A percentile compares a stretch with the other conserved stretches of the same genome.
phyloP scores from a whole-genome alignment of 2,888 invertebrate genomes.

The Pyrrhosoma nymphula region DNA sequence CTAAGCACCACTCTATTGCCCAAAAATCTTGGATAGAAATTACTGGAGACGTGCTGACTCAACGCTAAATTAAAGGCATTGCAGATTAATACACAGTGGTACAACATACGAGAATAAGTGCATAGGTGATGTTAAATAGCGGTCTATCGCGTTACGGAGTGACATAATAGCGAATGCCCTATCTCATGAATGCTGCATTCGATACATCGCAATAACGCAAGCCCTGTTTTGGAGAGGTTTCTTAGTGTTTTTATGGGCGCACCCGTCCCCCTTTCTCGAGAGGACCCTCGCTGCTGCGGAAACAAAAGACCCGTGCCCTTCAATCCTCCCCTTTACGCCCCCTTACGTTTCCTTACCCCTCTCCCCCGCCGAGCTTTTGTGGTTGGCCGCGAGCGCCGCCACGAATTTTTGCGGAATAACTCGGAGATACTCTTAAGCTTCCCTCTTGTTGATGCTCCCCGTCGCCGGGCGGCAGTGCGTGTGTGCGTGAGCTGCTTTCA shows the following conservation, averaged over 20 bases:
- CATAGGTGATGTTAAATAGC: no score
- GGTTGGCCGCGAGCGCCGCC: not conserved
- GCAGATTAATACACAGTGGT: no score
- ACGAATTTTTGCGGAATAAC: not conserved
- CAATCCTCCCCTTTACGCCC: not conserved
- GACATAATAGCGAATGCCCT: no score
- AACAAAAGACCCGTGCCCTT: not conserved
- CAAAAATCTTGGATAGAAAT: no score
- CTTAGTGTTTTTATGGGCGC: not conserved
- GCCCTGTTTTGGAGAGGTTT: not conserved
- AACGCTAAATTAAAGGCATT: no score
- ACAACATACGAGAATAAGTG: no score
- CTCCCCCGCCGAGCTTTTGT: not conserved
- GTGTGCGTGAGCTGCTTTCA: not conserved
- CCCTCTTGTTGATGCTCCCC: not conserved
- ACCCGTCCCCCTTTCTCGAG: not conserved
- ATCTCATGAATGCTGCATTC: no score
- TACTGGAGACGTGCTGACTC: no score
- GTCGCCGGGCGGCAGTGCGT: not conserved
- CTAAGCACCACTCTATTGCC: no score
- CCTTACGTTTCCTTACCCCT: not conserved
- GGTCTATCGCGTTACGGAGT: no score
- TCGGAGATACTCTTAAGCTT: not conserved
- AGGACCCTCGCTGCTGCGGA: not conserved
- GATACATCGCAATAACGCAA: no score